Evolutionary conservation across 2,113 vertebrate genomes (phyloP), one percentile per base, ranked within the genome.

Genomic region (Typhlomys cinereus): DNA sequence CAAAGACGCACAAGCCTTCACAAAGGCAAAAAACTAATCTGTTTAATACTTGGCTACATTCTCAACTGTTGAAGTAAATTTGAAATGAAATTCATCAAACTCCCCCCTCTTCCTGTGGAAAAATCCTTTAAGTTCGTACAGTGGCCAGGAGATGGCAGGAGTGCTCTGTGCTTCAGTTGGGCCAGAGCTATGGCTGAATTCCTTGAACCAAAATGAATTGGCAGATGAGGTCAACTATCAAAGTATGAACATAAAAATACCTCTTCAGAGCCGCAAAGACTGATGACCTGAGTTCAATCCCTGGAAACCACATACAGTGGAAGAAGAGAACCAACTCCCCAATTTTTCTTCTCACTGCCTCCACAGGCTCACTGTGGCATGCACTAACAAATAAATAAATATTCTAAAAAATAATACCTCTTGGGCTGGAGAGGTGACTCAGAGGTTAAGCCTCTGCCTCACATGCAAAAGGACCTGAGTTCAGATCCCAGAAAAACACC

Each of bases 71-170:
- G 93, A 96, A 98, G 90, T 92, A 97, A 92, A 97, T 97, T 95
- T 94, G 95, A 96, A 96, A 95, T 83, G 87, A 96, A 97, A 97
- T 97, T 98, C 96, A 96, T 97, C 97, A 82, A 92, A 93, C 96
- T 93, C 83, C 57, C 57, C 46, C 73, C 39, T 89, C 85, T 97
- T 97, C 94, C 93, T 92, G 93, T 93, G 88, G 90, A 95, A 97
- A 96, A 98, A 97, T 96, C 86, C 89, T 93, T 57, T 29, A 44
- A 85, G 90, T 97, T 98, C 96, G 88, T 87, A 0, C 41, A 84
- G 57, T 2, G 50, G 62, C 98, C 97, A 98, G 96, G 75, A 98
- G 98, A 80, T 97, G 98, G 98, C 98, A 98, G 97, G 90, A 96
- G 97, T 1, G 94, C 81, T 52, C 97, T 96, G 95, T 36, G 36